phyloP scores from a whole-genome alignment of 2,113 vertebrate genomes.

The Clarias gariepinus region DNA sequence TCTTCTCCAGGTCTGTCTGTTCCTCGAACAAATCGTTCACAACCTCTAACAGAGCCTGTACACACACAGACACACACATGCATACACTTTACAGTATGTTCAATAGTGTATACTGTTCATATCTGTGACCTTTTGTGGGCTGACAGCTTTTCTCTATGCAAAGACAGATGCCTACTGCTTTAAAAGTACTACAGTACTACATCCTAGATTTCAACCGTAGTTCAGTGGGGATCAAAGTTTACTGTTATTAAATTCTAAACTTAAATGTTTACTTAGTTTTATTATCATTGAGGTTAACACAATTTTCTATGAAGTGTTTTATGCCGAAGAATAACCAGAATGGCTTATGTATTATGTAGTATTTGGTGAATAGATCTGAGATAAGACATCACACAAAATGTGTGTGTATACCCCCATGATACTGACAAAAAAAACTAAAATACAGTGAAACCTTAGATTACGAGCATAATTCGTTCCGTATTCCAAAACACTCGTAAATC shows the following conservation, averaged over 20 bases:
- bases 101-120: neutral
- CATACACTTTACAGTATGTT: neutral
- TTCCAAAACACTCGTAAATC: too few species aligned
- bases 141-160: neutral
- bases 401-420: too few species aligned
- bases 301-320: too few species aligned
- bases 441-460: too few species aligned
- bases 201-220: neutral
- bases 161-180: neutral
- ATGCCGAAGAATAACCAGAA: neutral
- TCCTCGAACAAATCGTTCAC: constrained; percentile 99
- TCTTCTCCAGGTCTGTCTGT: constrained; percentile 98
- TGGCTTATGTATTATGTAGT: too few species aligned
- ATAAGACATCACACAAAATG: too few species aligned
- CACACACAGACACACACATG: constrained; percentile 6
- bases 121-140: neutral
- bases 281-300: neutral
- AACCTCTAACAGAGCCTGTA: constrained; percentile 92
- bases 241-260: neutral
- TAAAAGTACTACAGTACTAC: neutral
- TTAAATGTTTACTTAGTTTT: neutral
- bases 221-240: neutral
- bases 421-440: too few species aligned
- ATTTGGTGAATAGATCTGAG: too few species aligned
- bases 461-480: too few species aligned